Conservation (phyloP, 2,113 vertebrate species). For the Pterocles gutturalis region DNA sequence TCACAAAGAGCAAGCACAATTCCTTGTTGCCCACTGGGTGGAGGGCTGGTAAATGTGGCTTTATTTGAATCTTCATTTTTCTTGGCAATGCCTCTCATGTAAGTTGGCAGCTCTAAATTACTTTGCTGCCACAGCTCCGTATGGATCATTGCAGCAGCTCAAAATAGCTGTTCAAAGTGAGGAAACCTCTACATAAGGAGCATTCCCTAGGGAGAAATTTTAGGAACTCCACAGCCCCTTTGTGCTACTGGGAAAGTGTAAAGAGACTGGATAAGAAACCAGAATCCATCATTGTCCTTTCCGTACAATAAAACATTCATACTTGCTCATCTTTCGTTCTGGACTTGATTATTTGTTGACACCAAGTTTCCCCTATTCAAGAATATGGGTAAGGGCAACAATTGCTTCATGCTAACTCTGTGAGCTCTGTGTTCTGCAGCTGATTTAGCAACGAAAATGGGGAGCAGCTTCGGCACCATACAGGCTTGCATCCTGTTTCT, state of each 20-base stretch:
- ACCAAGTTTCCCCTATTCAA: not conserved
- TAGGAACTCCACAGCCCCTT: not conserved
- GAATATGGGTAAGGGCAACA: not conserved
- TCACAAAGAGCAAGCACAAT: not conserved
- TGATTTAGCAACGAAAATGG: not conserved
- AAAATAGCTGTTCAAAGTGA: constrained; percentile 34
- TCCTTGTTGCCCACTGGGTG: not conserved
- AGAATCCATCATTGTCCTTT: constrained; percentile 1
- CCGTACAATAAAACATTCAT: not conserved
- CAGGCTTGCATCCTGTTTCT: not conserved
- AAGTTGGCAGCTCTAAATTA: constrained; percentile 35
- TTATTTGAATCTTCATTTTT: constrained; percentile 37
- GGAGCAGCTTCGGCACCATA: not conserved
- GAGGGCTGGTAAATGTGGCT: not conserved
- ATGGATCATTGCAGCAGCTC: constrained; percentile 10
- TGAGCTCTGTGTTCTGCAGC: not conserved
- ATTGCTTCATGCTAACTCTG: not conserved
- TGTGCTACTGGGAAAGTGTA: not conserved
- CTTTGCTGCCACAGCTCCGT: constrained; percentile 39
- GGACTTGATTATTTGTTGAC: not conserved
- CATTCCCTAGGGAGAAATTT: not conserved
- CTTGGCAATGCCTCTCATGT: constrained; percentile 19
- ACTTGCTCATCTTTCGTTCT: constrained; percentile 6
- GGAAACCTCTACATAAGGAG: constrained; percentile 22
- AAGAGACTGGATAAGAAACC: not conserved